phyloP scores from a whole-genome alignment of 2,888 invertebrate genomes.

The Synergus gifuensis region DNA sequence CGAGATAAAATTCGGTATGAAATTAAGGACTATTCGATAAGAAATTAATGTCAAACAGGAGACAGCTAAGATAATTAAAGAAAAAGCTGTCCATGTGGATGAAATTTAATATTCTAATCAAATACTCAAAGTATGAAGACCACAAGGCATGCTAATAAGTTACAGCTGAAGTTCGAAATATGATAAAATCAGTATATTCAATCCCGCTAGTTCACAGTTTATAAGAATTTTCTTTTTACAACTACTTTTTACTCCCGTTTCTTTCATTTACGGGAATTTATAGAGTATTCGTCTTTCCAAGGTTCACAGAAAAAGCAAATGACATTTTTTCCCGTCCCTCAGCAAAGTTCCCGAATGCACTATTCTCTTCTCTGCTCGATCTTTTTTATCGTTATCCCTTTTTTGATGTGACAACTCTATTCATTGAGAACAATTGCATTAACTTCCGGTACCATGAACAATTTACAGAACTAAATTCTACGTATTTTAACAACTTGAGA shows the following conservation, averaged over 20 bases:
- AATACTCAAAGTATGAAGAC: no score
- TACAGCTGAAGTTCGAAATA: not conserved
- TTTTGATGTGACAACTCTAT: slow-evolving; percentile 6
- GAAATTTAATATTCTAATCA: no score
- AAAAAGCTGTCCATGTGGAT: no score
- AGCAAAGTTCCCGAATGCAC: not conserved
- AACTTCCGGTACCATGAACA: not conserved
- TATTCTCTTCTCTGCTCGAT: not conserved
- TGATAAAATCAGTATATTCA: no score
- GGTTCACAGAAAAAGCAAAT: not conserved
- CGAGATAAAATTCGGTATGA: not conserved
- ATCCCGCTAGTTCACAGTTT: no score
- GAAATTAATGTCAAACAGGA: no score
- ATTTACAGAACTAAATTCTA: not conserved
- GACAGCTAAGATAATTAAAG: not conserved
- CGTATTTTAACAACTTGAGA: not conserved
- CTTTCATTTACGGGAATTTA: not conserved
- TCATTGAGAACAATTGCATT: slow-evolving; percentile 8
- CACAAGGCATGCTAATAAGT: no score
- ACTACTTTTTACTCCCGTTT: not conserved
- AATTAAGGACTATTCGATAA: no score
- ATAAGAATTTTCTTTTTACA: not conserved
- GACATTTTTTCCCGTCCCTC: not conserved
- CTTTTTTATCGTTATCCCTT: not conserved
- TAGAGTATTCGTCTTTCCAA: not conserved